Evolutionary conservation across 2,888 invertebrate species (phyloP), one percentile per base, ranked within the genome.

Genomic region (Eupithecia abbreviata): DNA sequence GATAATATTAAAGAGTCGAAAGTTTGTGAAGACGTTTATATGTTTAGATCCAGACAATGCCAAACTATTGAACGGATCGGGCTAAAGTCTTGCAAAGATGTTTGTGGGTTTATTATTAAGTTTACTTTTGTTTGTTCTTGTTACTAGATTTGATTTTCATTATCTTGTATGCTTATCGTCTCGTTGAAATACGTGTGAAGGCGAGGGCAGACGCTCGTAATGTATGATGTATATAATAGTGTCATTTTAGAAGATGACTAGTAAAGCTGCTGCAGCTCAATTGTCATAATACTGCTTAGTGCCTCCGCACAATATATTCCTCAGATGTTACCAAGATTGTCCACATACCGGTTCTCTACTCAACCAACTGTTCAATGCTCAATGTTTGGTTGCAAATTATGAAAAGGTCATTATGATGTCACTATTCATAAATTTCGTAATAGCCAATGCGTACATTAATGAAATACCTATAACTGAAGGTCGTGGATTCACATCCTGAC

Each of bases 371-470:
- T 47, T n/a, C n/a, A n/a, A n/a, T n/a, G n/a, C 18, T 67, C n/a
- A 65, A 62, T 72, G 43, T 72, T 74, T 72, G 69, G 55, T 79
- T 81, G 83, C 76, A 79, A 82, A 84, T 73, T 74, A 73, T 75
- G 76, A 70, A 81, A 84, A 85, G 84, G 83, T 83, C 84, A 83
- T 80, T 79, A 80, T 79, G 79, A 82, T 84, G 82, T 83, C 83
- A 82, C 68, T 77, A 77, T 69, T 69, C 18, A 69, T 12, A 47
- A 47, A 69, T 69, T 69, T 77, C 47, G 69, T 79, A 72, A 62
- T 71, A 49, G 12, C 43, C 47, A 69, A 69, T 49, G 47, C 18
- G 47, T 49, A 66, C 45, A 49, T 47, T 47, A 45, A 69, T 69
- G 69, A 47, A 12, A 69, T 13, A n/a, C 13, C 18, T 69, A 18